Conservation (phyloP, 2,797 vertebrate genomes). For the Cyclopterus lumpus region DNA sequence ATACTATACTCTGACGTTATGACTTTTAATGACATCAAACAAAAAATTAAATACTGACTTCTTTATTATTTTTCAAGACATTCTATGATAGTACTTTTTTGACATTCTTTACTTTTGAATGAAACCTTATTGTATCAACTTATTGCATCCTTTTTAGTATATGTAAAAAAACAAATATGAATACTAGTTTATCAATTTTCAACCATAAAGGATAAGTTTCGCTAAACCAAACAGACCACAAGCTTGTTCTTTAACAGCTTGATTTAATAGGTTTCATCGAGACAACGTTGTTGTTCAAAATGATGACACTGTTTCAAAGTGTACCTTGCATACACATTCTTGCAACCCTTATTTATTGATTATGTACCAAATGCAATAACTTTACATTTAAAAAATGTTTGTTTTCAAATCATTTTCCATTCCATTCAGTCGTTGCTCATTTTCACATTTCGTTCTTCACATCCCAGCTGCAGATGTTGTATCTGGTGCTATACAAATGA, state of each 20-base stretch:
- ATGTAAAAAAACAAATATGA: background rate
- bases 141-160: background rate
- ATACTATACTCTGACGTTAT: background rate
- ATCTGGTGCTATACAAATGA: constrained; percentile 1
- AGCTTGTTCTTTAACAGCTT: background rate
- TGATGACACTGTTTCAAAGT: background rate
- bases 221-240: constrained; percentile 6
- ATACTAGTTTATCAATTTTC: background rate
- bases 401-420: no score
- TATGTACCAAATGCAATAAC: background rate
- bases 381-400: no score
- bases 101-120: background rate
- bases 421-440: background rate
- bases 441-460: constrained; percentile 12
- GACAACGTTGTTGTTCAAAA: background rate
- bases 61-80: background rate
- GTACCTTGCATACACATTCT: no score
- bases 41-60: background rate
- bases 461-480: background rate
- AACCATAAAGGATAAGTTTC: background rate
- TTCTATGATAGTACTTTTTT: background rate
- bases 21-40: background rate
- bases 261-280: constrained; percentile 5
- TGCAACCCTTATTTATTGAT: background rate
- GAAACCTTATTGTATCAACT: background rate